phyloP scores from a whole-genome alignment of 2,888 invertebrate species.

The Salpingus planirostris region DNA sequence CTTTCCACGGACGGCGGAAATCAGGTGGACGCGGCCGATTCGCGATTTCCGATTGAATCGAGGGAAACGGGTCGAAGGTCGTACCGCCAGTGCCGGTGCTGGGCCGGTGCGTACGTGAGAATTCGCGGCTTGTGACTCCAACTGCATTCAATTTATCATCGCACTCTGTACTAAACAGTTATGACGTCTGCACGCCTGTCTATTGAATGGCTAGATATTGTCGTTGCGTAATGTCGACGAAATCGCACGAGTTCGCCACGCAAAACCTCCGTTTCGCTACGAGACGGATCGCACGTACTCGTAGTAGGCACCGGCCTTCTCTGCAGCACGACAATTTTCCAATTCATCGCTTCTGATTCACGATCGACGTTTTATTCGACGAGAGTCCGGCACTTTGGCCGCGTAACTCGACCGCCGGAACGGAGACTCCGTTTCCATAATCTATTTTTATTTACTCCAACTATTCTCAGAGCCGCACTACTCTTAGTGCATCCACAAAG shows the following conservation, averaged over 20 bases:
- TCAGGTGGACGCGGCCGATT: too few relatives aligned
- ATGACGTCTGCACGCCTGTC: slow-evolving; percentile 8
- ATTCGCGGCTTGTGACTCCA: slow-evolving; percentile 2
- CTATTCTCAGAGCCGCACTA: too few relatives aligned
- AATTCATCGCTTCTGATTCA: slow-evolving; percentile 25
- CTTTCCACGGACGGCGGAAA: too few relatives aligned
- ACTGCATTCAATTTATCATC: slow-evolving; percentile 7
- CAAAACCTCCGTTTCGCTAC: slow-evolving; percentile 15
- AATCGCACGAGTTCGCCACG: slow-evolving; percentile 13
- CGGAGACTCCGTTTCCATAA: slow-evolving; percentile 2
- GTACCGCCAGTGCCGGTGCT: slow-evolving; percentile 6
- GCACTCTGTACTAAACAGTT: slow-evolving; percentile 9
- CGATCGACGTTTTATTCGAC: not conserved
- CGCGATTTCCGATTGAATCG: too few relatives aligned
- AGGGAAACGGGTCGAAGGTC: too few relatives aligned
- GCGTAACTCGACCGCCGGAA: slow-evolving; percentile 5
- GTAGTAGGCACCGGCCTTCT: too few relatives aligned
- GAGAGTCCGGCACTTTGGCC: slow-evolving; percentile 11
- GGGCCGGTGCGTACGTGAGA: slow-evolving; percentile 9
- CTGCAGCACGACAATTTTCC: slow-evolving; percentile 26
- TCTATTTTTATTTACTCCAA: too few relatives aligned
- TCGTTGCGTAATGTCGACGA: slow-evolving; percentile 13
- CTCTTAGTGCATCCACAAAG: too few relatives aligned
- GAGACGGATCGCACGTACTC: slow-evolving; percentile 26
- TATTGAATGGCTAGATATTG: slow-evolving; percentile 11